phyloP scores from a whole-genome alignment of 2,888 invertebrate species.

The Lamellibrachia satsuma region DNA sequence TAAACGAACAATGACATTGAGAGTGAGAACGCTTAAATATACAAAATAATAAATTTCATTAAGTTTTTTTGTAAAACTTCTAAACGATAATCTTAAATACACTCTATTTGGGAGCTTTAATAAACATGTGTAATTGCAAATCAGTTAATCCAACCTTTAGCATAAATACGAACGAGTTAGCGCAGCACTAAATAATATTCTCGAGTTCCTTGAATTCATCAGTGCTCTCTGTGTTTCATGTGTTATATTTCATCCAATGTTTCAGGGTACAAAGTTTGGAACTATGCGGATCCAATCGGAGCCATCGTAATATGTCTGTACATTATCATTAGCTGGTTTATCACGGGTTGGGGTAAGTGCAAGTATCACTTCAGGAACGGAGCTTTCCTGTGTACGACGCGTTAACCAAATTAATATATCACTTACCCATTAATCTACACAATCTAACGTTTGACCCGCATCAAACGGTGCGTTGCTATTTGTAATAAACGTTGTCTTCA shows the following conservation, averaged over 20 bases:
- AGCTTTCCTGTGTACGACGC: not conserved
- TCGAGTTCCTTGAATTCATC: not conserved
- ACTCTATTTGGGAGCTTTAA: not conserved
- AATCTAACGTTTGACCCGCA: no score
- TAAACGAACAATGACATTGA: not conserved
- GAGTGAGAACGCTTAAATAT: not conserved
- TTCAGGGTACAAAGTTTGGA: constrained; percentile 44
- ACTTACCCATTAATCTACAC: no score
- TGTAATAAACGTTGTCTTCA: no score
- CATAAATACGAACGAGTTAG: not conserved
- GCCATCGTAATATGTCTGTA: constrained; percentile 68
- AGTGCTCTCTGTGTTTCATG: not conserved
- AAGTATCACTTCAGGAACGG: not conserved
- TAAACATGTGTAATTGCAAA: not conserved
- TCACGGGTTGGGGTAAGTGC: constrained; percentile 65
- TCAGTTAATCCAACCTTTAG: not conserved
- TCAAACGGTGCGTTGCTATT: no score
- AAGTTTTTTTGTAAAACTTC: not conserved
- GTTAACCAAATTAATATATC: no score
- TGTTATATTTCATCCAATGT: not conserved
- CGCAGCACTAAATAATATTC: not conserved
- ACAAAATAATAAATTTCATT: not conserved
- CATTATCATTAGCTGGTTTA: constrained; percentile 66
- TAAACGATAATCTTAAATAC: not conserved
- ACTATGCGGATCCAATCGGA: constrained; percentile 67